Conservation (phyloP, 2,888 invertebrate genomes). For the Pristionchus arcanus region DNA sequence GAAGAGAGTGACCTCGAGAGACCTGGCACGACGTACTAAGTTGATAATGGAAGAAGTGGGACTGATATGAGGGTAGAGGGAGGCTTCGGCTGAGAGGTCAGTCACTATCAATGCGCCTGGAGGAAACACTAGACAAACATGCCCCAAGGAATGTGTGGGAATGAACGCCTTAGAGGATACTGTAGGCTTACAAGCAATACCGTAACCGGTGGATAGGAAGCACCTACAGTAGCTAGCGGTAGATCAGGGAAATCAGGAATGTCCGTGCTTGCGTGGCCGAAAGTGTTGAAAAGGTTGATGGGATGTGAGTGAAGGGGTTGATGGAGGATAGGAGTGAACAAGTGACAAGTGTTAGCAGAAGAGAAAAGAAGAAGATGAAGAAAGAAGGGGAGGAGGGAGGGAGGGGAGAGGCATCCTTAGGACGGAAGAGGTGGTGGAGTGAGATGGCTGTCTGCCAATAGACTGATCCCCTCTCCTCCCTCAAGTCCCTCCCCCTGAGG, state of each 20-base stretch:
- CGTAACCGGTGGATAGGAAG: background rate
- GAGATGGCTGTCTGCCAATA: conserved; percentile 18
- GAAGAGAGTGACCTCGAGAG: conserved; percentile 11
- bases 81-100: background rate
- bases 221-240: background rate
- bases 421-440: conserved; percentile 8
- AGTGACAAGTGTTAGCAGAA: conserved; percentile 49
- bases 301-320: background rate
- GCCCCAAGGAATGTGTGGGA: background rate
- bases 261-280: background rate
- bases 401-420: background rate
- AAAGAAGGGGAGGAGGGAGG: background rate
- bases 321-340: conserved; percentile 27
- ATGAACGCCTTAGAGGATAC: background rate
- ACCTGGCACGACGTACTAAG: background rate
- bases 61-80: conserved; percentile 18
- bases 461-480: too few relatives aligned
- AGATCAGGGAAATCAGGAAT: background rate
- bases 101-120: background rate
- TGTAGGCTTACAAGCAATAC: background rate
- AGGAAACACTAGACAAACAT: conserved; percentile 13
- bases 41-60: conserved; percentile 5
- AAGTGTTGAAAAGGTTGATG: background rate
- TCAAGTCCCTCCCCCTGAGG: conserved; percentile 15
- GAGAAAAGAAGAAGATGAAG: background rate